Evolutionary conservation across 2,797 vertebrate species (phyloP).

Genomic region (Schizopygopsis malacanthus): DNA sequence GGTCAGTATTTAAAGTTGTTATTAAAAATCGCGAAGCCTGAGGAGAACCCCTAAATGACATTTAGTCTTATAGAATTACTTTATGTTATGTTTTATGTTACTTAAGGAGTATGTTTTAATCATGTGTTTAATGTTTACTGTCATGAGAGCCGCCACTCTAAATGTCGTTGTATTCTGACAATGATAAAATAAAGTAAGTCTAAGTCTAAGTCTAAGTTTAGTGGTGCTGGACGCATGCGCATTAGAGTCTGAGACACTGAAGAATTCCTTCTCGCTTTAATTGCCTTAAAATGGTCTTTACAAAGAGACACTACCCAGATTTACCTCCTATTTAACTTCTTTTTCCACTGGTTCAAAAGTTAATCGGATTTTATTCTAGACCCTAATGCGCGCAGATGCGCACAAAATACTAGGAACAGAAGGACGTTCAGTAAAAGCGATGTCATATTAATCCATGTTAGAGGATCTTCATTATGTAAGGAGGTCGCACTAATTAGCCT

Average conservation of each 20-base stretch:
- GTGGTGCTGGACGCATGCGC: slow-evolving; percentile 81
- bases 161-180: too few species aligned
- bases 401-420: slow-evolving; percentile 61
- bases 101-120: too few species aligned
- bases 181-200: too few species aligned
- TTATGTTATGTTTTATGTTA: background rate
- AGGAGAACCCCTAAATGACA: background rate
- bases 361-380: slow-evolving; percentile 89
- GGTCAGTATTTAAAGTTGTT: background rate
- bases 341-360: slow-evolving; percentile 93
- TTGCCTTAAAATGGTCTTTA: slow-evolving; percentile 92
- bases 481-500: background rate
- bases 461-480: background rate
- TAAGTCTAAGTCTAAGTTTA: background rate
- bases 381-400: slow-evolving; percentile 70
- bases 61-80: background rate
- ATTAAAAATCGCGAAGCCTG: background rate
- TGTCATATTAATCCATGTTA: background rate
- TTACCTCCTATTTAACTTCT: slow-evolving; percentile 92
- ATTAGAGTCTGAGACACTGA: slow-evolving; percentile 86
- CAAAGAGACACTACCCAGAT: slow-evolving; percentile 90
- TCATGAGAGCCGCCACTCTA: too few species aligned
- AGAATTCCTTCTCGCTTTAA: slow-evolving; percentile 93
- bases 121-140: too few species aligned
- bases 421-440: background rate